These are phyloP conservation scores for Malachius bipustulatus DNA, from an alignment of 2,888 invertebrate species.

Conservation along the genomic window DNA sequence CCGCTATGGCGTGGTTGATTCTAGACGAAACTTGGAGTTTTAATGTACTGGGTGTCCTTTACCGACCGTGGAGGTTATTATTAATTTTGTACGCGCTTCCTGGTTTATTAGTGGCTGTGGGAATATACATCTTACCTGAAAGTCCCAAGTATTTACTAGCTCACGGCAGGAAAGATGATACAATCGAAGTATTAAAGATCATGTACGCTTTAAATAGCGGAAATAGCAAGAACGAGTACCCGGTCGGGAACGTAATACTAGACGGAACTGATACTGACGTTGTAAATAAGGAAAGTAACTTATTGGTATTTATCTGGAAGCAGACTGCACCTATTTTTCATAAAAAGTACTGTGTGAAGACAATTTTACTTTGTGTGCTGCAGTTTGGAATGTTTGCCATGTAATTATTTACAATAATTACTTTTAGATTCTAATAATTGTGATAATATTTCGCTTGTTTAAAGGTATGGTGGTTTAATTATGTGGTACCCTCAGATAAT, in stretches of 20 bases:
- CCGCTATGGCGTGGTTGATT: slow-evolving; percentile 34
- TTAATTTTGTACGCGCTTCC: slow-evolving; percentile 33
- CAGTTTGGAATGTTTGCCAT: slow-evolving; percentile 36
- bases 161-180: slow-evolving; percentile 29
- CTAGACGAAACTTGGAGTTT: slow-evolving; percentile 32
- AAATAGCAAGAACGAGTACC: slow-evolving; percentile 27
- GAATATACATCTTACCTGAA: slow-evolving; percentile 32
- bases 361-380: slow-evolving; percentile 32
- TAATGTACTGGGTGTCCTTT: slow-evolving; percentile 36
- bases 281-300: slow-evolving; percentile 18
- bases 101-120: slow-evolving; percentile 27
- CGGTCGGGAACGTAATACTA: slow-evolving; percentile 28
- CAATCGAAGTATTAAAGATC: slow-evolving; percentile 27
- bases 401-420: slow-evolving; percentile 25
- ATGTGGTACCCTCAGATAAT: slow-evolving; percentile 50
- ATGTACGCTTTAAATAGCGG: slow-evolving; percentile 32
- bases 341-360: slow-evolving; percentile 28
- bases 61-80: slow-evolving; percentile 33
- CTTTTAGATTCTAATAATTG: too few relatives aligned
- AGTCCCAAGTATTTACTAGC: slow-evolving; percentile 35
- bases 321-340: slow-evolving; percentile 34
- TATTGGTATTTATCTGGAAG: slow-evolving; percentile 30
- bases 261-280: slow-evolving; percentile 22
- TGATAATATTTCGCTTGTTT: slow-evolving; percentile 2
- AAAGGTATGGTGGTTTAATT: slow-evolving; percentile 38